Evolutionary conservation across 1,140 invertebrate species (phyloP).

Genomic region (Drosophila carrolli): DNA sequence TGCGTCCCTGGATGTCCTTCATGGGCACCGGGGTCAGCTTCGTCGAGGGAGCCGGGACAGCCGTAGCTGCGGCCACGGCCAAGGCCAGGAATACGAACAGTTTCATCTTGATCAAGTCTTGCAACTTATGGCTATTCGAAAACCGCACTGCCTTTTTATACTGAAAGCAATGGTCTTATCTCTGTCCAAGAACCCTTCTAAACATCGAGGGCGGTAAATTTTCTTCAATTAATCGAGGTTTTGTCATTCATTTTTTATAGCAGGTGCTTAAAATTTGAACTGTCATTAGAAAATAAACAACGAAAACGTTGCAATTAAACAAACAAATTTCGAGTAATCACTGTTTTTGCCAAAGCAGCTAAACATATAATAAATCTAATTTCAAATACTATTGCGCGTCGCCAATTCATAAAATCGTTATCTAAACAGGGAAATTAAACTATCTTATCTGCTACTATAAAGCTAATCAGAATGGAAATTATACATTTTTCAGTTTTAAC

Average conservation of each 20-base stretch:
- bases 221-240: not conserved
- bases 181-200: not conserved
- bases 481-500: not conserved
- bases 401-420: slow-evolving; percentile 18
- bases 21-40: slow-evolving; percentile 33
- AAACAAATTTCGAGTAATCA: not conserved
- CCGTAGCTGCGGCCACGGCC: slow-evolving; percentile 41
- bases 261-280: not conserved
- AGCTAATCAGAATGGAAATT: not conserved
- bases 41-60: slow-evolving; percentile 26
- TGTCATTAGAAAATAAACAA: not conserved
- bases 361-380: slow-evolving; percentile 13
- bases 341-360: not conserved
- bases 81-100: slow-evolving; percentile 38
- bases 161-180: not conserved
- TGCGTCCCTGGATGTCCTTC: slow-evolving; percentile 66
- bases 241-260: not conserved
- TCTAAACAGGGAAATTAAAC: not conserved
- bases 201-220: not conserved
- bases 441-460: slow-evolving; percentile 12
- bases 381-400: not conserved
- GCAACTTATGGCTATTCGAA: not conserved
- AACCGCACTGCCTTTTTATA: slow-evolving; percentile 11
- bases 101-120: slow-evolving; percentile 28
- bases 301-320: not conserved